These are phyloP conservation scores for Coreoperca whiteheadi DNA, from an alignment of 2,113 vertebrate genomes.

Conservation along the genomic window DNA sequence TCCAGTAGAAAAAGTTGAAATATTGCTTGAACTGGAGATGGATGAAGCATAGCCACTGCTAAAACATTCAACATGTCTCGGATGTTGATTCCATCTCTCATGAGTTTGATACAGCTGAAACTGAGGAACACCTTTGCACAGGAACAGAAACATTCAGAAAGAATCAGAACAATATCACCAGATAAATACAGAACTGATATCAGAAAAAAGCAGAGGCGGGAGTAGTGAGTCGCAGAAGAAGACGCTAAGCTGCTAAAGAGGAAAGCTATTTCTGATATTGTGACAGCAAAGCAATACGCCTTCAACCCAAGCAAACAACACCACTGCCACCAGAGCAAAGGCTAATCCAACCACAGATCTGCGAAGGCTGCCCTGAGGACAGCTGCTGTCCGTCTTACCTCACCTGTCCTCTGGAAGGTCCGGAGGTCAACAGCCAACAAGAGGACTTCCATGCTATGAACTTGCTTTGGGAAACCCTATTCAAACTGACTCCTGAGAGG, in stretches of 20 bases:
- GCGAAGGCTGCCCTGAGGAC: conserved; percentile 13
- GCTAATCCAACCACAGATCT: conserved; percentile 44
- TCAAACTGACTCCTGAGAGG: conserved; percentile 25
- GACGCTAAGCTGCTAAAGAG: conserved; percentile 20
- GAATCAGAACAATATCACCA: conserved; percentile 38
- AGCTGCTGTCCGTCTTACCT: conserved; percentile 74
- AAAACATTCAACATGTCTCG: conserved; percentile 68
- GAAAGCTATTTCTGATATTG: neutral
- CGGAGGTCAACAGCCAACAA: conserved; percentile 72
- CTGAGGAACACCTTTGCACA: conserved; percentile 30
- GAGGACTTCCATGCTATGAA: conserved; percentile 56
- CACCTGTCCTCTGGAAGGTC: conserved; percentile 72
- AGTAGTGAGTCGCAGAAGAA: conserved; percentile 17
- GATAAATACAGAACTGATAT: neutral
- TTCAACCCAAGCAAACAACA: conserved; percentile 57
- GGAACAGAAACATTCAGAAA: conserved; percentile 5
- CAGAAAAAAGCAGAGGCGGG: conserved; percentile 18
- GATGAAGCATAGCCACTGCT: conserved; percentile 56
- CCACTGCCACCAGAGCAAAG: conserved; percentile 63
- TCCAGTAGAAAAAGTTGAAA: conserved; percentile 39
- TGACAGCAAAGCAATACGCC: conserved; percentile 43
- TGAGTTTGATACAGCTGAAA: conserved; percentile 36
- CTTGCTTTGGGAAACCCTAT: conserved; percentile 51
- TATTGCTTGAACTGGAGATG: conserved; percentile 53
- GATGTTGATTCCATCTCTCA: conserved; percentile 74